Evolutionary conservation across 2,797 vertebrate genomes (phyloP).

Genomic region (Diglossa cyanea): DNA sequence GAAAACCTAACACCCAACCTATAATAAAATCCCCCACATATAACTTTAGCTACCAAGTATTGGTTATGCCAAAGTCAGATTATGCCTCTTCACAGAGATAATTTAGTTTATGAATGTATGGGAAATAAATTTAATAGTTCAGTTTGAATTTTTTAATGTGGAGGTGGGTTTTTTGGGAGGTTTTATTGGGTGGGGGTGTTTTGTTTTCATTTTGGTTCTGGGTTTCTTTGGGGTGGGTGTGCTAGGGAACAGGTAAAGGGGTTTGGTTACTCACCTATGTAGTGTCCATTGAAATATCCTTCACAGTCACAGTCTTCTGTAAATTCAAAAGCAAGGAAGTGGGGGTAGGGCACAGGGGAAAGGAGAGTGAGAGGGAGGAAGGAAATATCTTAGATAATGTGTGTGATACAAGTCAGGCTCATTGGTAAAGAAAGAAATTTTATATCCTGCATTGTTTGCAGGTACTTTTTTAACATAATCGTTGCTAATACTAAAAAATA

Average conservation of each 20-base stretch:
- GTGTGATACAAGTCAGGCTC: neutral
- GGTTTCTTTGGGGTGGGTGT: rapidly evolving
- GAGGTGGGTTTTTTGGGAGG: rapidly evolving
- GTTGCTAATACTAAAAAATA: neutral
- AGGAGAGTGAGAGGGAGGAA: conserved; percentile 44
- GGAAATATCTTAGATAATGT: neutral
- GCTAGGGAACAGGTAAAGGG: neutral
- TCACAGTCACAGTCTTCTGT: conserved; percentile 91
- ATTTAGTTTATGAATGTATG: neutral
- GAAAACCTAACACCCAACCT: neutral
- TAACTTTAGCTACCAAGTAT: neutral
- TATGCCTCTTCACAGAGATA: neutral
- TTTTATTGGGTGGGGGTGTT: neutral
- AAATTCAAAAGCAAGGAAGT: conserved; percentile 28
- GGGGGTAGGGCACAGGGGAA: neutral
- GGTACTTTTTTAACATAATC: neutral
- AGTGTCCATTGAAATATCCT: conserved; percentile 84
- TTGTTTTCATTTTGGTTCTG: neutral
- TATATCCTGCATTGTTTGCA: neutral
- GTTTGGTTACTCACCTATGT: conserved; percentile 83
- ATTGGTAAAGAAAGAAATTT: neutral
- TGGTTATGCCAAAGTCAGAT: neutral
- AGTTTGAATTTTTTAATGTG: neutral
- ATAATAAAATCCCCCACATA: rapidly evolving
- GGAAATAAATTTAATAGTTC: neutral